Evolutionary conservation across 2,113 vertebrate genomes (phyloP).

Genomic region (Dunckerocampus dactyliophorus): DNA sequence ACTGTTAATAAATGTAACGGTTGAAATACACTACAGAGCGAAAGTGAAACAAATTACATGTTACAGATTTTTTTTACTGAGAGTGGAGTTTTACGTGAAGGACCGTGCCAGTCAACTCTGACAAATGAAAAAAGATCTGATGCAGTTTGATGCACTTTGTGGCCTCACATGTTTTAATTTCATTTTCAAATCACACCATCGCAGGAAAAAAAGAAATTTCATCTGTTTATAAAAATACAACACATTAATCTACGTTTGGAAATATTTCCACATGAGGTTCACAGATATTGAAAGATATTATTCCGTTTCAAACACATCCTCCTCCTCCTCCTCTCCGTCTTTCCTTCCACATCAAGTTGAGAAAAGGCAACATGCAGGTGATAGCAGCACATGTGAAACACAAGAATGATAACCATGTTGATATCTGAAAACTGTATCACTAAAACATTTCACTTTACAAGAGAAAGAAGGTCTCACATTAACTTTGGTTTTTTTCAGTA

Average conservation of each 20-base stretch:
- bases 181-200: slow-evolving; percentile 40
- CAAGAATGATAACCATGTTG: background rate
- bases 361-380: slow-evolving; percentile 72
- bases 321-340: slow-evolving; percentile 14
- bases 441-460: too few relatives aligned
- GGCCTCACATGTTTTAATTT: slow-evolving; percentile 41
- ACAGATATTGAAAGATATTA: slow-evolving; percentile 38
- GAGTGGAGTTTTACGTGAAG: too few relatives aligned
- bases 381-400: slow-evolving; percentile 61
- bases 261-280: slow-evolving; percentile 34
- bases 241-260: slow-evolving; percentile 22
- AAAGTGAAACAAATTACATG: too few relatives aligned
- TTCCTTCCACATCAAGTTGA: slow-evolving; percentile 31
- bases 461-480: background rate
- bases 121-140: too few relatives aligned
- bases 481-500: background rate
- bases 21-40: too few relatives aligned
- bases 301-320: slow-evolving; percentile 21
- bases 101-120: too few relatives aligned
- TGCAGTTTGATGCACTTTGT: too few relatives aligned
- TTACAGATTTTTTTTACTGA: too few relatives aligned
- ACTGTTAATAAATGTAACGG: too few relatives aligned
- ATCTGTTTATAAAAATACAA: slow-evolving; percentile 61
- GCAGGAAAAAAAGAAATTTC: slow-evolving; percentile 18
- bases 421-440: background rate